Percentiles rank a stretch among this genome's conserved stretches.
phyloP scores from a whole-genome alignment of 2,888 invertebrate genomes.

The Drosophila monieri region DNA sequence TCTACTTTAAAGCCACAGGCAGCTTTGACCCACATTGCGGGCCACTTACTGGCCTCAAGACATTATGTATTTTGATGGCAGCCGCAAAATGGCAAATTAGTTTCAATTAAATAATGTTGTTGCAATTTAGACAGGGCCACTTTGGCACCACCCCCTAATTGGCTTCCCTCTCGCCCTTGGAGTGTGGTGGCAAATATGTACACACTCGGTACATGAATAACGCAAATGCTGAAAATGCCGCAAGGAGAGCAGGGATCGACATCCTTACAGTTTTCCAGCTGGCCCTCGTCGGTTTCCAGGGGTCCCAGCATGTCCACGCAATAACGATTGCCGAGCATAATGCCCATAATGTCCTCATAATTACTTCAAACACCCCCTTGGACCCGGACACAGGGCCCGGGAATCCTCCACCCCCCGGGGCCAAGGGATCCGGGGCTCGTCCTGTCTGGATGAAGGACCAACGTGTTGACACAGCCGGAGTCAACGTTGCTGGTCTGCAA shows the following conservation, averaged over 20 bases:
- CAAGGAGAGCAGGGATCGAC: constrained; percentile 58
- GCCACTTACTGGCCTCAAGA: constrained; percentile 21
- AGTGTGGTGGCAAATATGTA: constrained; percentile 26
- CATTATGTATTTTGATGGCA: constrained; percentile 68
- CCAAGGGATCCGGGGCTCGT: constrained; percentile 1
- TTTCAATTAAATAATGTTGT: constrained; percentile 82
- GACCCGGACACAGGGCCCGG: not conserved
- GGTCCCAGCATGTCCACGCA: constrained; percentile 79
- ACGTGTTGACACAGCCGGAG: constrained; percentile 69
- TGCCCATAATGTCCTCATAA: constrained; percentile 82
- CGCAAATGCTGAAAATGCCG: constrained; percentile 64
- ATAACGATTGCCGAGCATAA: constrained; percentile 75
- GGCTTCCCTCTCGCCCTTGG: constrained; percentile 1
- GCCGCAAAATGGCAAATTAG: constrained; percentile 80
- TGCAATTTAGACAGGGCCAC: constrained; percentile 59
- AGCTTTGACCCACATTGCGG: constrained; percentile 34
- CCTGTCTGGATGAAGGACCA: constrained; percentile 33
- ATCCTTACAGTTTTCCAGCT: constrained; percentile 33
- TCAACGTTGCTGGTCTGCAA: constrained; percentile 53
- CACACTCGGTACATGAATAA: constrained; percentile 69
- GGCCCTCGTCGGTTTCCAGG: constrained; percentile 30
- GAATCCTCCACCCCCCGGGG: not conserved
- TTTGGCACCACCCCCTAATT: constrained; percentile 5
- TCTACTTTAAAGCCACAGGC: not conserved
- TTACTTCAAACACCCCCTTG: constrained; percentile 74